These are phyloP conservation scores for Hippopotamyrus pictus DNA, from an alignment of 2,797 vertebrate species.

Conservation along the genomic window DNA sequence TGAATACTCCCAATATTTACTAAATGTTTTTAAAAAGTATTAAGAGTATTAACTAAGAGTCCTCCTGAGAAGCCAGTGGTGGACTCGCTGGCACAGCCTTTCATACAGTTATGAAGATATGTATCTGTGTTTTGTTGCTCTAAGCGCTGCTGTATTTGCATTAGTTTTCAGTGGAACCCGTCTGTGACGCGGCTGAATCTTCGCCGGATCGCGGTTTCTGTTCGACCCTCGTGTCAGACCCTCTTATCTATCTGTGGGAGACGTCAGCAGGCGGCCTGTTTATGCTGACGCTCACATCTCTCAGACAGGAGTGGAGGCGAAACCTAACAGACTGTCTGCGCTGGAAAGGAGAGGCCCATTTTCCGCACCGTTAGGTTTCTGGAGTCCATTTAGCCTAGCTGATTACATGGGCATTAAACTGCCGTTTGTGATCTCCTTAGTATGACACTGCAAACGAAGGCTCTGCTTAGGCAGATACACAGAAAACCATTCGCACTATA, in stretches of 20 bases:
- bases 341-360: conserved; percentile 32
- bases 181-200: not conserved
- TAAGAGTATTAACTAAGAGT: not conserved
- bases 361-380: conserved; percentile 22
- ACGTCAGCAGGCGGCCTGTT: not conserved
- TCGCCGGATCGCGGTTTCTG: not conserved
- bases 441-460: conserved; percentile 39
- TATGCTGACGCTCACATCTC: not conserved
- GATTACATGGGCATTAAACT: conserved; percentile 49
- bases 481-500: not conserved
- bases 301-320: not conserved
- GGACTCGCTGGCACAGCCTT: not conserved
- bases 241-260: not conserved
- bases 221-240: not conserved
- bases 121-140: not conserved
- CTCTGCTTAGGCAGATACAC: not conserved
- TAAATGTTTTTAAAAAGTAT: not conserved
- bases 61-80: not conserved
- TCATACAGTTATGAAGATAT: not conserved
- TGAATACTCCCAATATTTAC: not conserved
- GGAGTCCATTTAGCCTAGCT: conserved; percentile 40
- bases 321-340: not conserved
- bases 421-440: conserved; percentile 38
- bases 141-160: not conserved
- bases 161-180: not conserved